Percentiles rank a stretch among this genome's conserved stretches.
These are phyloP conservation scores for Leptinotarsa lineolata DNA, from an alignment of 1,140 invertebrate species.

Conservation along the genomic window DNA sequence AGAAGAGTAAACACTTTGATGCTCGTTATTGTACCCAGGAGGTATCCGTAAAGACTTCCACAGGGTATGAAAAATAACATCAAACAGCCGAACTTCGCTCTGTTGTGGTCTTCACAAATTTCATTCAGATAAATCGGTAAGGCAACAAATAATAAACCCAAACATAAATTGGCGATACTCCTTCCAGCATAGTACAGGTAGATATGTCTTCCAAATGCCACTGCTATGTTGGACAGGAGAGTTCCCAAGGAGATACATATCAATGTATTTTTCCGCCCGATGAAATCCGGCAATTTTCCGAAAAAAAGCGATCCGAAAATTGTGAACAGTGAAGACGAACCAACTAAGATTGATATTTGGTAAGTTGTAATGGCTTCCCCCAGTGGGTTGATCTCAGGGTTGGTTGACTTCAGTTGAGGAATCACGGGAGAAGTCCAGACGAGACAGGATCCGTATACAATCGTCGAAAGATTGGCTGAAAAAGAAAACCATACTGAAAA, in stretches of 20 bases:
- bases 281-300: neutral
- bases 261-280: slow-evolving; percentile 19
- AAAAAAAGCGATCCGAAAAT: neutral
- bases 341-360: slow-evolving; percentile 11
- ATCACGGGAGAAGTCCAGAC: slow-evolving; percentile 22
- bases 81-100: slow-evolving; percentile 60
- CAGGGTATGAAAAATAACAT: slow-evolving; percentile 59
- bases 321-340: neutral
- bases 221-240: neutral
- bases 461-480: neutral
- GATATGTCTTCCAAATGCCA: neutral
- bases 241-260: neutral
- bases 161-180: neutral
- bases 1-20: neutral
- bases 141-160: neutral
- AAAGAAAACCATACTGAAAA: neutral
- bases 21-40: slow-evolving; percentile 60
- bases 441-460: neutral
- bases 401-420: slow-evolving; percentile 6
- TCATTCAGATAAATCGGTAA: slow-evolving; percentile 15
- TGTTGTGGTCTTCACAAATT: slow-evolving; percentile 18
- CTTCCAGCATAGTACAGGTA: neutral
- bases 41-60: slow-evolving; percentile 56
- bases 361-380: neutral
- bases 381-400: slow-evolving; percentile 11